Percentiles rank a stretch among this genome's conserved stretches.
phyloP scores from a whole-genome alignment of 1,140 invertebrate genomes.

The Cecropterus lyciades region DNA sequence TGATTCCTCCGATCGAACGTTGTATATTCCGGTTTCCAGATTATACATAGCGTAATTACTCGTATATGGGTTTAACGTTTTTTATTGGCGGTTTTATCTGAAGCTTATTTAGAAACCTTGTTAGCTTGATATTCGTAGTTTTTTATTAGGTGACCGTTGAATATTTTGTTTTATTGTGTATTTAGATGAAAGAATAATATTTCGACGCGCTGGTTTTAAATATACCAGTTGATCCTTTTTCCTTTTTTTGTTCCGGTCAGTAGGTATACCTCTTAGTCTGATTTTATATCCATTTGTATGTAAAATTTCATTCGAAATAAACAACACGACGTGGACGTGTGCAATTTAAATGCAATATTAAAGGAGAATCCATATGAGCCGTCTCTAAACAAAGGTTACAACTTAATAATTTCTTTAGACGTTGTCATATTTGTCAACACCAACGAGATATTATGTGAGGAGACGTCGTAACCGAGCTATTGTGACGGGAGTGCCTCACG shows the following conservation, averaged over 20 bases:
- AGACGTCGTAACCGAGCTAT: conserved; percentile 31
- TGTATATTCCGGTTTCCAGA: conserved; percentile 24
- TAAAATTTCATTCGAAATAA: no score
- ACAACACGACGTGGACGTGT: no score
- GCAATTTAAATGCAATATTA: background rate
- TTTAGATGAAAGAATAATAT: background rate
- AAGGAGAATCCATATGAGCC: background rate
- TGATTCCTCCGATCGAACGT: conserved; percentile 18
- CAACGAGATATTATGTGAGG: conserved; percentile 6
- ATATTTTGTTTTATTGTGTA: background rate
- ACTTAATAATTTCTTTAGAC: background rate
- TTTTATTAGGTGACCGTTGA: background rate
- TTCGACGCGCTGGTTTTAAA: no score
- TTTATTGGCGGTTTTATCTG: conserved; percentile 7
- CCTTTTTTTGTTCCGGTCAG: no score
- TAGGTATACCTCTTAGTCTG: no score
- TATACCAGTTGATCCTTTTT: no score
- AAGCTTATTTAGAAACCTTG: background rate
- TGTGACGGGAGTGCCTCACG: conserved; percentile 36
- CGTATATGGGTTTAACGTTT: conserved; percentile 8
- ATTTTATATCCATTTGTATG: no score
- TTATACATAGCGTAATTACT: conserved; percentile 11
- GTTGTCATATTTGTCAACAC: conserved; percentile 21
- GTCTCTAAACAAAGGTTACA: background rate
- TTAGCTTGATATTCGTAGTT: conserved; percentile 4